Percentiles rank a stretch among this genome's conserved stretches.
Conservation (phyloP, 2,888 invertebrate genomes). For the Acleris holmiana region DNA sequence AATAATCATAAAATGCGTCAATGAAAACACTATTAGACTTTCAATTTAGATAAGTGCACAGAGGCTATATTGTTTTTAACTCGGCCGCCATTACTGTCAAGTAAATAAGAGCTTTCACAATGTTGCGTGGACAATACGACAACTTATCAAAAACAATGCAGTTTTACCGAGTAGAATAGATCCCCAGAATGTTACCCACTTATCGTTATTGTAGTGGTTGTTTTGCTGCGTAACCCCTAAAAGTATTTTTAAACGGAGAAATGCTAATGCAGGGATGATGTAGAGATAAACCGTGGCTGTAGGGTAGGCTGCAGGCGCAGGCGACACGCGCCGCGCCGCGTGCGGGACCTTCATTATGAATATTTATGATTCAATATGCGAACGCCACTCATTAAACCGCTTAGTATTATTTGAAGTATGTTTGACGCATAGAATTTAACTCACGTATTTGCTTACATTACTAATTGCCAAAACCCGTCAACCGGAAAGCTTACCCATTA, state of each 20-base stretch:
- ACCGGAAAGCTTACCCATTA: constrained; percentile 17
- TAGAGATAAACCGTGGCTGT: constrained; percentile 11
- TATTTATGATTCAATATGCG: constrained; percentile 59
- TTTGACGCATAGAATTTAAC: constrained; percentile 45
- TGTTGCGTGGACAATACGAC: too few species aligned
- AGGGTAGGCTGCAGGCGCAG: neutral
- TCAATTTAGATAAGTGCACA: too few species aligned
- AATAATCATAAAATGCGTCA: too few species aligned
- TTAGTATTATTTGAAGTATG: constrained; percentile 45
- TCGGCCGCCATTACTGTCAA: too few species aligned
- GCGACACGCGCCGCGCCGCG: constrained; percentile 42
- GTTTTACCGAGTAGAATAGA: too few species aligned
- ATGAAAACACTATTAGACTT: too few species aligned
- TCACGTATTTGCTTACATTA: constrained; percentile 31
- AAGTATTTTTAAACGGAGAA: neutral
- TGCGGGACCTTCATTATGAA: constrained; percentile 54
- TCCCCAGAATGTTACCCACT: too few species aligned
- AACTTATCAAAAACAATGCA: too few species aligned
- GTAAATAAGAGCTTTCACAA: too few species aligned
- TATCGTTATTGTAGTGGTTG: too few species aligned
- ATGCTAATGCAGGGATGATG: constrained; percentile 3
- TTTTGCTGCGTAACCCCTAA: neutral
- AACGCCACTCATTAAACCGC: constrained; percentile 57
- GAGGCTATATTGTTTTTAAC: too few species aligned
- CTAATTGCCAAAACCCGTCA: constrained; percentile 25